phyloP scores from a whole-genome alignment of 2,888 invertebrate genomes.

The Alentia gelatinosa region DNA sequence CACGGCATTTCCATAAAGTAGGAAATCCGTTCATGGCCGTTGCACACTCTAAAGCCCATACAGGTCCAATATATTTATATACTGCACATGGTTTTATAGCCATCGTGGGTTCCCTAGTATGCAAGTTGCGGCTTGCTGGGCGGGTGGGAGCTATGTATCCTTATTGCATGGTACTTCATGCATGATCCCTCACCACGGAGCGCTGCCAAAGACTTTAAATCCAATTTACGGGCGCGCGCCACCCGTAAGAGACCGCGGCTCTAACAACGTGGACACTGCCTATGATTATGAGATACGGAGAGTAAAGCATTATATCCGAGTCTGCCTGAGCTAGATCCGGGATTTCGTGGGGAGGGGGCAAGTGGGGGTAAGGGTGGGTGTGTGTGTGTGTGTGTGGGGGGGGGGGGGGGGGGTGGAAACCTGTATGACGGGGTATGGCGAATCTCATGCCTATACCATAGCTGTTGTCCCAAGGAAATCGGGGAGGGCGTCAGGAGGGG shows the following conservation, averaged over 20 bases:
- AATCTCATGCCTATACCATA: too few relatives aligned
- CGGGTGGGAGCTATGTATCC: not conserved
- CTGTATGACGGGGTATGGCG: too few relatives aligned
- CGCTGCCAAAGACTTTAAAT: not conserved
- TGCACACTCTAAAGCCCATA: not conserved
- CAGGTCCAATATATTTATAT: not conserved
- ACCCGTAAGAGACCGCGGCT: not conserved
- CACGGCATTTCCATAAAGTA: not conserved
- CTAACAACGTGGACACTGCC: slow-evolving; percentile 16
- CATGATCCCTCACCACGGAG: not conserved
- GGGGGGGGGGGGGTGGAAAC: too few relatives aligned
- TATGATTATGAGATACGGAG: not conserved
- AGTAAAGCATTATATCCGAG: too few relatives aligned
- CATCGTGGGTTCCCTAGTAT: too few relatives aligned
- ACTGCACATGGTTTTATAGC: not conserved
- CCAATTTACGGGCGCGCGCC: slow-evolving; percentile 2
- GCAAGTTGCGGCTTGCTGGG: not conserved
- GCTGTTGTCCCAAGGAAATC: too few relatives aligned
- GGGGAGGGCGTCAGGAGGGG: too few relatives aligned
- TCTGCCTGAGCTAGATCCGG: too few relatives aligned
- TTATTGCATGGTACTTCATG: slow-evolving; percentile 17
- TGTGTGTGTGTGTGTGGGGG: too few relatives aligned
- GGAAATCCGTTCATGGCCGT: slow-evolving; percentile 62
- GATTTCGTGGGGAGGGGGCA: too few relatives aligned
- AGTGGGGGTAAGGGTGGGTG: too few relatives aligned